Evolutionary conservation across 2,113 vertebrate species (phyloP).

Genomic region (Paracanthobrama guichenoti): DNA sequence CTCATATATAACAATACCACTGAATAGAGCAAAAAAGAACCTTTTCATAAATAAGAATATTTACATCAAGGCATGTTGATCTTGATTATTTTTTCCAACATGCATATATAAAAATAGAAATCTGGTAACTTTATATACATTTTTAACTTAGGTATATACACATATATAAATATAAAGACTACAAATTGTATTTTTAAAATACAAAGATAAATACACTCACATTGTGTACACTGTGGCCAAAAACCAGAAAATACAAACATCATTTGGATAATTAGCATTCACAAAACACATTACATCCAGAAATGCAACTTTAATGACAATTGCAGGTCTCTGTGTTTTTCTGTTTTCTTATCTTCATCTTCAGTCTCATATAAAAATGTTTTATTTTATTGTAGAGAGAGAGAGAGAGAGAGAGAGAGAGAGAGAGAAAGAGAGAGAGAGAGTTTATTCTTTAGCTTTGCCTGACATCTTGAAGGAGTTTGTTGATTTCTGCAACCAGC

Average conservation of each 20-base stretch:
- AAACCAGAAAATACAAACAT: slow-evolving; percentile 88
- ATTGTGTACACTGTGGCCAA: slow-evolving; percentile 90
- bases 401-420: not conserved
- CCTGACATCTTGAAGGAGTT: slow-evolving; percentile 93
- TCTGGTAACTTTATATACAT: slow-evolving; percentile 90
- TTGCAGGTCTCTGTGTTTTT: slow-evolving; percentile 77
- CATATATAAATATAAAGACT: slow-evolving; percentile 96
- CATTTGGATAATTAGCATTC: slow-evolving; percentile 97
- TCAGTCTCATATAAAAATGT: slow-evolving; percentile 64
- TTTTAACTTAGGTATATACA: slow-evolving; percentile 55
- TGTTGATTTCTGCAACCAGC: slow-evolving; percentile 97
- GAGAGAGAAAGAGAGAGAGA: not conserved
- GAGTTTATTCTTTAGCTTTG: slow-evolving; percentile 80
- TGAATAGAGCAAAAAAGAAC: slow-evolving; percentile 42
- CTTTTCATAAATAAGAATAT: slow-evolving; percentile 71
- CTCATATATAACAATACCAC: slow-evolving; percentile 66
- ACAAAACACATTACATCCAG: slow-evolving; percentile 94
- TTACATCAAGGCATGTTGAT: slow-evolving; percentile 70
- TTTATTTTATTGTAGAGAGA: slow-evolving; percentile 3
- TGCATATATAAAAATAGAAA: slow-evolving; percentile 99
- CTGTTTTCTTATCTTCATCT: slow-evolving; percentile 23
- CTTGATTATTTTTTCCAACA: slow-evolving; percentile 74
- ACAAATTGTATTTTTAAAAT: slow-evolving; percentile 99
- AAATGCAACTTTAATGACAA: slow-evolving; percentile 91
- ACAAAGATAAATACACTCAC: slow-evolving; percentile 99